Conservation (phyloP, 2,113 vertebrate species). For the Tamias sibiricus region DNA sequence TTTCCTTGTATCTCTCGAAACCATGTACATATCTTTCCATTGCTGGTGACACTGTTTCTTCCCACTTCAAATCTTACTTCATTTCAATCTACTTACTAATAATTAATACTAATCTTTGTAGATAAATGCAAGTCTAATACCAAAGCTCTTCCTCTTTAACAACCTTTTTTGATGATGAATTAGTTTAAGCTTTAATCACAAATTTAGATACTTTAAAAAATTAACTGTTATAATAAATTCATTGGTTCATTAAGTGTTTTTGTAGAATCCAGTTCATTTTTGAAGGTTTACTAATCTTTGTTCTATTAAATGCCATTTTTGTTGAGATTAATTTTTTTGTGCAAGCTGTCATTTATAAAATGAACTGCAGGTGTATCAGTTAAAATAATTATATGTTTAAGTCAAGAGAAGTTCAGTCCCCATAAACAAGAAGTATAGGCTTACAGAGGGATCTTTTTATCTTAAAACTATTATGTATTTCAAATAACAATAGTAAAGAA, state of each 20-base stretch:
- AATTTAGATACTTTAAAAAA: neutral
- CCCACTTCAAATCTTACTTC: neutral
- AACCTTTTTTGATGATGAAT: neutral
- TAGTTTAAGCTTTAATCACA: constrained; percentile 37
- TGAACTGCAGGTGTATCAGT: neutral
- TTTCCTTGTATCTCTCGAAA: neutral
- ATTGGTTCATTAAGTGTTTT: constrained; percentile 19
- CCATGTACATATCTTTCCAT: neutral
- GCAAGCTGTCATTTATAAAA: constrained; percentile 38
- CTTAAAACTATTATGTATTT: constrained; percentile 29
- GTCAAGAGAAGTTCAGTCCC: constrained; percentile 30
- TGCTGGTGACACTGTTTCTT: neutral
- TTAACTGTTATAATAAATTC: constrained; percentile 24
- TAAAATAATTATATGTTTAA: constrained; percentile 48
- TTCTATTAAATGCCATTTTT: constrained; percentile 40
- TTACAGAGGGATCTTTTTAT: neutral
- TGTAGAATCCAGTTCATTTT: neutral
- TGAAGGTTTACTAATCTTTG: neutral
- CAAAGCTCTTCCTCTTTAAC: neutral
- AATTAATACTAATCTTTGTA: neutral
- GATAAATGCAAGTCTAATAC: neutral
- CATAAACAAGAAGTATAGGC: neutral
- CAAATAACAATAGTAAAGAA: neutral
- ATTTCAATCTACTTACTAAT: neutral
- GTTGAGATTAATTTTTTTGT: constrained; percentile 48